phyloP scores from a whole-genome alignment of 2,113 vertebrate species.

The Piprites chloris region DNA sequence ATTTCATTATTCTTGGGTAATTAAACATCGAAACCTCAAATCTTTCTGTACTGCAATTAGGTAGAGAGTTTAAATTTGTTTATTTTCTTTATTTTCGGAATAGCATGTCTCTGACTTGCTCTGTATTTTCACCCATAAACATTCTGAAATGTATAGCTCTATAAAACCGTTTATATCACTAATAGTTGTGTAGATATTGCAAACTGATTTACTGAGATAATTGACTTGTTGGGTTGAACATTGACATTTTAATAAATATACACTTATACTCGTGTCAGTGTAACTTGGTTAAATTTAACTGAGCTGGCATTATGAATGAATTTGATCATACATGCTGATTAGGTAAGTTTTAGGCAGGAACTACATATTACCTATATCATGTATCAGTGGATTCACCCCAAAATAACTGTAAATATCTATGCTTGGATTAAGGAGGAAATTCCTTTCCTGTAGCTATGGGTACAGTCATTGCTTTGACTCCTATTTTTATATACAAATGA shows the following conservation, averaged over 20 bases:
- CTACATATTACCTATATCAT: not conserved
- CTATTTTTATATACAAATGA: conserved; percentile 47
- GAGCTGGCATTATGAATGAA: conserved; percentile 8
- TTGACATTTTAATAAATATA: conserved; percentile 51
- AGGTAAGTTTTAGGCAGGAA: not conserved
- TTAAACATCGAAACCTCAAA: not conserved
- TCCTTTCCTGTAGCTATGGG: conserved; percentile 30
- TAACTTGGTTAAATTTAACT: conserved; percentile 47
- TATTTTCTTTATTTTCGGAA: not conserved
- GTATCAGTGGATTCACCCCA: conserved; percentile 6
- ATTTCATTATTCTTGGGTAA: not conserved
- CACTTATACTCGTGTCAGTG: conserved; percentile 7
- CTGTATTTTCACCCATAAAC: not conserved
- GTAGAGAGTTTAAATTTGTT: not conserved
- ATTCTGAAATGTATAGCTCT: not conserved
- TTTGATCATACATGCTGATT: not conserved
- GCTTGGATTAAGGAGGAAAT: conserved; percentile 15
- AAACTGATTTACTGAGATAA: not conserved
- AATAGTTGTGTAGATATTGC: not conserved
- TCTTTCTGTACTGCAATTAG: not conserved
- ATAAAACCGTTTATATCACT: not conserved
- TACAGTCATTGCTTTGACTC: conserved; percentile 19
- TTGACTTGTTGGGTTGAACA: conserved; percentile 3
- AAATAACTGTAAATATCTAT: not conserved
- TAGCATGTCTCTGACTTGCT: not conserved